phyloP scores from a whole-genome alignment of 2,797 vertebrate genomes.

The Hafferia zeledoni region DNA sequence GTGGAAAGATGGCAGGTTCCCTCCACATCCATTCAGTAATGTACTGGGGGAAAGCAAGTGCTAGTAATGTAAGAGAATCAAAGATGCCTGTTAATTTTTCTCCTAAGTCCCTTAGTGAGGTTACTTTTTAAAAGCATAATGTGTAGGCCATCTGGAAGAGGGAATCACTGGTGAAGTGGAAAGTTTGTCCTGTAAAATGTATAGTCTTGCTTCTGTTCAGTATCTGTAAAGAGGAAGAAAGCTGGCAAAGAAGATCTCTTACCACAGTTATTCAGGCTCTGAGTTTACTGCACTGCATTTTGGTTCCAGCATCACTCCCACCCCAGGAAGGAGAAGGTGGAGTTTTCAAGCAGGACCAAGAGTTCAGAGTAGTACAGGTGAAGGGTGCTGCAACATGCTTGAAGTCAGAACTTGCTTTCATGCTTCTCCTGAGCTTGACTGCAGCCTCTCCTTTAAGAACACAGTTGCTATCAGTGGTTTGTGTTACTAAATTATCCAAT shows the following conservation, averaged over 20 bases:
- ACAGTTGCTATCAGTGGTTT: background rate
- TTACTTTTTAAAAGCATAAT: background rate
- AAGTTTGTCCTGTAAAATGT: background rate
- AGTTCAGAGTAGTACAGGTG: background rate
- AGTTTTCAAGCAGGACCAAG: background rate
- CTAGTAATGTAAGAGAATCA: background rate
- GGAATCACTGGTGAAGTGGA: background rate
- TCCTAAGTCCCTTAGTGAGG: background rate
- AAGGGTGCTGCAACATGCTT: background rate
- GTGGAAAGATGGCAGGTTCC: rapidly evolving
- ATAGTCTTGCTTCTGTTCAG: background rate
- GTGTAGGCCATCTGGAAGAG: background rate
- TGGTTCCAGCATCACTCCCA: background rate
- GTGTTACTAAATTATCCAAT: background rate
- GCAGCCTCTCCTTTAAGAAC: background rate
- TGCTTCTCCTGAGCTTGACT: background rate
- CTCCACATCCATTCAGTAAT: background rate
- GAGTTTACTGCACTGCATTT: background rate
- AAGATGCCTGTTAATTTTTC: background rate
- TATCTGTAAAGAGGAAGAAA: background rate
- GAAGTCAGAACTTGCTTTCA: background rate
- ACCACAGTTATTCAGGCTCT: background rate
- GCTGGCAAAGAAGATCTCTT: background rate
- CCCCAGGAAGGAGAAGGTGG: background rate
- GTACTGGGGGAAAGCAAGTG: background rate